phyloP scores from a whole-genome alignment of 2,113 vertebrate genomes.

The Ptyas mucosa region DNA sequence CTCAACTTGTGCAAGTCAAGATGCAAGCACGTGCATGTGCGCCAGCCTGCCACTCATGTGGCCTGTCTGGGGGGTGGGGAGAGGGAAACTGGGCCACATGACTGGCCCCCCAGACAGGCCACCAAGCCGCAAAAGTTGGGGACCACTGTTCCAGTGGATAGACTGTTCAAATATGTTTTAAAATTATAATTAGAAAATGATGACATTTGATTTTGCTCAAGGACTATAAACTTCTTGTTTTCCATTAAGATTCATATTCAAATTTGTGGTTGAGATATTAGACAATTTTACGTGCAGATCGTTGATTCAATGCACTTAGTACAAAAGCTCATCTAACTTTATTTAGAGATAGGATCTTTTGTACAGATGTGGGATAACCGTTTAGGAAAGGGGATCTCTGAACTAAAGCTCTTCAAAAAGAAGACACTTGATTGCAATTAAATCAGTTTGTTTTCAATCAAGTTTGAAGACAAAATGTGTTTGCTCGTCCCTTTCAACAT shows the following conservation, averaged over 20 bases:
- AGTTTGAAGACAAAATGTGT: neutral
- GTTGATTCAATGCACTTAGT: neutral
- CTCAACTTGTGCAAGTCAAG: neutral
- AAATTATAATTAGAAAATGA: neutral
- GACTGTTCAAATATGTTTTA: neutral
- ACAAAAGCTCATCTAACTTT: neutral
- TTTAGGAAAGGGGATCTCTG: neutral
- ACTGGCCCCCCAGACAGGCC: too few relatives aligned
- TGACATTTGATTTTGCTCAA: constrained; percentile 18
- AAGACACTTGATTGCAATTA: neutral
- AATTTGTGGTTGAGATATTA: neutral
- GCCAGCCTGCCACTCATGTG: too few relatives aligned
- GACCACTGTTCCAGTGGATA: neutral
- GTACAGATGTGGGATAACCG: too few relatives aligned
- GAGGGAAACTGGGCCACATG: too few relatives aligned
- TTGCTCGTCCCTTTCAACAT: neutral
- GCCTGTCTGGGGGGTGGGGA: too few relatives aligned
- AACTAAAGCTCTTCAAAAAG: neutral
- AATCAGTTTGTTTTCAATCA: neutral
- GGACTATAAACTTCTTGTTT: neutral
- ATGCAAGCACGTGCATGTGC: neutral
- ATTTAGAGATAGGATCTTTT: neutral
- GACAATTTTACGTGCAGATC: neutral
- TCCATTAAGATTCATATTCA: neutral
- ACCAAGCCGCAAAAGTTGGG: too few relatives aligned